Conservation (phyloP, 2,797 vertebrate species). For the Crenichthys baileyi region DNA sequence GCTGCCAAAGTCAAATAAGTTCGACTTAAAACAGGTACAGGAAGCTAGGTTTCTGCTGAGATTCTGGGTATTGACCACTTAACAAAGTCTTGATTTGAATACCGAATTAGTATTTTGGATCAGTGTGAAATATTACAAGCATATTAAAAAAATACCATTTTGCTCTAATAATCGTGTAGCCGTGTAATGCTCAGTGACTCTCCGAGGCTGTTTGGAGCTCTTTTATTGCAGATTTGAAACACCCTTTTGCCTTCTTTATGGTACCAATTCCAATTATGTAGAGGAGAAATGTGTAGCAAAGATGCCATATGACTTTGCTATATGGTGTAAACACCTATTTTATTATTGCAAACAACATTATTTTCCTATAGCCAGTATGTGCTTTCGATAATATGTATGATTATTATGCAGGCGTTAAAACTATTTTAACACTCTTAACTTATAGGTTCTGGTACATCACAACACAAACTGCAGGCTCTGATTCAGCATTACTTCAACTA, state of each 20-base stretch:
- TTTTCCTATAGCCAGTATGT: slow-evolving; percentile 36
- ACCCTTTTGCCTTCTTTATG: slow-evolving; percentile 7
- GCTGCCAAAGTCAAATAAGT: too few species aligned
- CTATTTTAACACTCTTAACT: slow-evolving; percentile 38
- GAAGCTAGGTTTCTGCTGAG: too few species aligned
- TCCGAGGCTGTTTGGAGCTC: slow-evolving; percentile 16
- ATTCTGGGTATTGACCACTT: too few species aligned
- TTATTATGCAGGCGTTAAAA: slow-evolving; percentile 28
- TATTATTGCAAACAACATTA: slow-evolving; percentile 46
- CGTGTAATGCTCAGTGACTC: slow-evolving; percentile 20
- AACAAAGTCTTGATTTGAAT: background rate
- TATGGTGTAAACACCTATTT: slow-evolving; percentile 27
- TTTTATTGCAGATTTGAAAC: slow-evolving; percentile 29
- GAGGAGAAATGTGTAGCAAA: slow-evolving; percentile 20
- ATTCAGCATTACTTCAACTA: slow-evolving; percentile 61
- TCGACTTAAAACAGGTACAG: too few species aligned
- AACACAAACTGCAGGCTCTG: slow-evolving; percentile 38
- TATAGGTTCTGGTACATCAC: slow-evolving; percentile 37
- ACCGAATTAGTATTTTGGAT: background rate
- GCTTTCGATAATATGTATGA: slow-evolving; percentile 43
- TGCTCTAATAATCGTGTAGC: slow-evolving; percentile 41
- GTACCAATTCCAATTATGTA: slow-evolving; percentile 29
- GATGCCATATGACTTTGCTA: slow-evolving; percentile 16
- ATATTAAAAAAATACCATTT: slow-evolving; percentile 52
- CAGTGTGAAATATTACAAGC: slow-evolving; percentile 5